Percentiles rank a stretch among this genome's conserved stretches.
These are phyloP conservation scores for Bettongia penicillata DNA, from an alignment of 2,113 vertebrate genomes.

Conservation along the genomic window DNA sequence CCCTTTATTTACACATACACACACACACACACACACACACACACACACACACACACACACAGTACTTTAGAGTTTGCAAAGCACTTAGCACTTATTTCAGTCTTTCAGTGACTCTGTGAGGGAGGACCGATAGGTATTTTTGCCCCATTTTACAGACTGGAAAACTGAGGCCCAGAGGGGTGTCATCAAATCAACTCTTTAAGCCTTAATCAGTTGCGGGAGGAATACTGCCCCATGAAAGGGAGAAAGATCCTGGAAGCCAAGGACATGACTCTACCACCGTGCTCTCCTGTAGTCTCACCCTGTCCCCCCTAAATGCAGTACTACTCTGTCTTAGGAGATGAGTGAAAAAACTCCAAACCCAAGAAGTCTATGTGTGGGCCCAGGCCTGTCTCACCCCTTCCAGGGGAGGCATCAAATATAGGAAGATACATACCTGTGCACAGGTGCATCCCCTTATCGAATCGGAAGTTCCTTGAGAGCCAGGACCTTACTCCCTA, in stretches of 20 bases:
- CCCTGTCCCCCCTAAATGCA: no score
- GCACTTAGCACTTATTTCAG: no score
- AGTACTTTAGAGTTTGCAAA: background rate
- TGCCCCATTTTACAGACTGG: background rate
- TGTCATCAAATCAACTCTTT: background rate
- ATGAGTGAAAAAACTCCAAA: background rate
- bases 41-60: no score
- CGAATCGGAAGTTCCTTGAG: no score
- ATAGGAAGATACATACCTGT: no score
- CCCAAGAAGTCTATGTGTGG: background rate
- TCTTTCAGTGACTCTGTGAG: background rate
- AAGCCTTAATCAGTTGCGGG: background rate
- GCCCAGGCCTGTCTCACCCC: background rate
- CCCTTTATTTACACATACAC: no score
- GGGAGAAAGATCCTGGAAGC: no score
- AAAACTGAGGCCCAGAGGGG: background rate
- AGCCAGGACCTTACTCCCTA: no score
- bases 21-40: no score
- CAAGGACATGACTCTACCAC: background rate
- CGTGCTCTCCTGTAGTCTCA: background rate
- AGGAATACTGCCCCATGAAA: background rate
- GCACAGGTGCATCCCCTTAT: background rate
- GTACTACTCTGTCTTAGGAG: background rate
- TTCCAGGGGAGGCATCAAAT: no score
- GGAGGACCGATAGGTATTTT: fast-evolving